Evolutionary conservation across 2,888 invertebrate species (phyloP), one percentile per base, ranked within the genome.

Genomic region (Tetragonula carbonaria): DNA sequence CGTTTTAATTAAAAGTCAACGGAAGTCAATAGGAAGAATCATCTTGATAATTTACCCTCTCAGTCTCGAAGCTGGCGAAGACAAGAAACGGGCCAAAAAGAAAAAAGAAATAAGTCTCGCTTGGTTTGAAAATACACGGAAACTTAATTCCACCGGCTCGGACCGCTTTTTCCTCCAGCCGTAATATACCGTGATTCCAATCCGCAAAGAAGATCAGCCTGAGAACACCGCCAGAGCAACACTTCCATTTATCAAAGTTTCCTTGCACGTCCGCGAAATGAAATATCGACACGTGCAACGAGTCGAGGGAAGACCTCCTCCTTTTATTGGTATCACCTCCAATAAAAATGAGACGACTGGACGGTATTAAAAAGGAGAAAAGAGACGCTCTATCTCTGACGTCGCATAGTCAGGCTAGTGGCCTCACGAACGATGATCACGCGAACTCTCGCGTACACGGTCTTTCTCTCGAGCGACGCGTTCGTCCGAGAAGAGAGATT

Each of bases 361-460:
- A 23, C 16, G 55, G 55, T 2, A 55, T 38, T 62, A 8, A 51
- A 66, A 57, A 38, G 4, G 6, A 13, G 14, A 16, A 62, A 72
- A 45, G 33, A 65, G 18, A 16, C 38, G 16, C 53, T 63, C 74
- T 55, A 74, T 80, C 62, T 80, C 59, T n/a, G 62, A 45, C 75
- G 2, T 33, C 33, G 51, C 23, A 62, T 23, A 62, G 72, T 33
- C 50, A 57, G 66, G 50, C 66, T 51, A 45, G 66, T n/a, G 73
- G 67, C 53, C 53, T 51, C 80, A 68, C 80, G 81, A 80, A 80
- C 70, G 53, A 50, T 53, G 82, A 81, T 82, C 82, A 82, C 82
- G 76, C 83, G 82, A 83, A 51, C 51, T 45, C 51, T 14, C 50
- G 14, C 33, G 28, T 28, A 33, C 33, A 51, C 55, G 62, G 71